Base-by-base conservation (phyloP, 2,888 invertebrate genomes). In the Cremastinae sp. region DNA sequence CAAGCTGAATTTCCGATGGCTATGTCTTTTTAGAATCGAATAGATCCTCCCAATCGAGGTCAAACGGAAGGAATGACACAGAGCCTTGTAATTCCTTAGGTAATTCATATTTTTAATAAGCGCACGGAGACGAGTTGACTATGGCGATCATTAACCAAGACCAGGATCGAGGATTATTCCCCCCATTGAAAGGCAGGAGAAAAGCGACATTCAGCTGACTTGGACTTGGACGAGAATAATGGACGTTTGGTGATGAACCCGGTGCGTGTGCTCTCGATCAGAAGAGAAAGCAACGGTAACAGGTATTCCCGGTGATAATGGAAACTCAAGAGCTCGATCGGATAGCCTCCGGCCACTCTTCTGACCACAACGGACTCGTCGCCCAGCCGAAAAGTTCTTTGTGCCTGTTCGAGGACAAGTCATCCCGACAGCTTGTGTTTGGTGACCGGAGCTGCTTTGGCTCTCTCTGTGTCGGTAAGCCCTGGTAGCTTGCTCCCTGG, bases 341-440 rank as follows among this genome's bases (percentile, higher is more conserved):
- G 56, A 43, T 56, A 45, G 49, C 68, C 56, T 16, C 43, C 14
- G 36, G 74, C 68, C 47, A 68, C 68, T 69, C 59, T 69, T 59
- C 47, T 18, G n/a, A 54, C n/a, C 53, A 16, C 28, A 28, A 5
- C 38, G 28, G 38, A 18, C 9, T 47, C 47, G 54, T 51, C 36
- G 14, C 38, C 38, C 41, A 59, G 51, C 56, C 34, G 68, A 28
- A 28, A 74, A 54, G 68, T 68, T 74, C 74, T 68, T 74, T 74
- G 74, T 56, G 41, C 22, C 61, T 14, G 20, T 34, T 16, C 36
- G 54, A 54, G 54, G 14, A 64, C 47, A 54, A 18, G 14, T 58
- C 22, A 59, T 22, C 58, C 41, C 51, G 18, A 36, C 18, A 38
- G 14, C 61, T 38, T 49, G 54, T 68, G 68, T 54, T 53, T 62